Conservation (phyloP, 2,797 vertebrate species). For the Peromyscus nudipes region DNA sequence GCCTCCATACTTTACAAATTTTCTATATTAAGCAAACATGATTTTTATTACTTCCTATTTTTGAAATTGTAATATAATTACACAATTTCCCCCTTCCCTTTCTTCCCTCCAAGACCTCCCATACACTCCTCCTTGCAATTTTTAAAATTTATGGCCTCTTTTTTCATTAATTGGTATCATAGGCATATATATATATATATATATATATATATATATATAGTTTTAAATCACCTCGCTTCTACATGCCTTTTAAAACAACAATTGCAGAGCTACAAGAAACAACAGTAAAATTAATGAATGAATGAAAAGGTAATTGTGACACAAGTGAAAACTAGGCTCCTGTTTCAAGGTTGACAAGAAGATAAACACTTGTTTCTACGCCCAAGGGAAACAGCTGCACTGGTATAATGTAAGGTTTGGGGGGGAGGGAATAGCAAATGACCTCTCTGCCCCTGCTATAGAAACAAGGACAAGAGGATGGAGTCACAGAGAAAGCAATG, state of each 20-base stretch:
- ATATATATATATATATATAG: background rate
- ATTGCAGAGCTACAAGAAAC: background rate
- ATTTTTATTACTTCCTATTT: background rate
- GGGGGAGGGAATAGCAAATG: background rate
- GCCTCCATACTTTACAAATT: background rate
- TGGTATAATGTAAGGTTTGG: background rate
- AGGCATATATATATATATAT: background rate
- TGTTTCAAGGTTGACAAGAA: constrained; percentile 28
- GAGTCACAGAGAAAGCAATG: background rate
- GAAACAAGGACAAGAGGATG: background rate
- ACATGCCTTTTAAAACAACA: constrained; percentile 6
- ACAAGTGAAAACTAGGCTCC: constrained; percentile 1
- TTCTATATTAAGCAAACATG: background rate
- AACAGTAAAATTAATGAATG: background rate
- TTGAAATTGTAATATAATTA: background rate
- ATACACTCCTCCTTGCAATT: background rate
- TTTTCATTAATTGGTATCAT: background rate
- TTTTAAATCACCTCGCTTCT: constrained; percentile 8
- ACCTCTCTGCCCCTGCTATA: background rate
- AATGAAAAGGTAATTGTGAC: background rate
- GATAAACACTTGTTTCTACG: constrained; percentile 33
- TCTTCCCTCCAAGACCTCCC: background rate
- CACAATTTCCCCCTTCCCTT: background rate
- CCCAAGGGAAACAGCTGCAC: background rate
- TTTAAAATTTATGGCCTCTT: background rate